Percentiles rank a stretch among this genome's conserved stretches.
Evolutionary conservation across 2,113 vertebrate genomes (phyloP).

Genomic region (Acanthochromis polyacanthus): DNA sequence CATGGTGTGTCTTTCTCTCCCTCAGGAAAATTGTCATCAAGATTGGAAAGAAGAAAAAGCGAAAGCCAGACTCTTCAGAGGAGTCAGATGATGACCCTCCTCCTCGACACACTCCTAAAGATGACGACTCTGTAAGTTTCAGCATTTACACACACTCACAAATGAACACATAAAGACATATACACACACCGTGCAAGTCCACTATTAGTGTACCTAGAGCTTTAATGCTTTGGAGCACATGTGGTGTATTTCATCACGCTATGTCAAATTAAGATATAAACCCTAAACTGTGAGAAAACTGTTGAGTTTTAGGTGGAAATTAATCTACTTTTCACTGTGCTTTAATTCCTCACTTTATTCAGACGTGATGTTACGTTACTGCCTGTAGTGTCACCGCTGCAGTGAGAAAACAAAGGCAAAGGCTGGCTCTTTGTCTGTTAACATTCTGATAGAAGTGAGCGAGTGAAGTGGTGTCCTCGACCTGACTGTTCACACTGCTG

Average conservation of each 20-base stretch:
- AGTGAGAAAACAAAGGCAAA: background rate
- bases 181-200: background rate
- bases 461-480: slow-evolving; percentile 21
- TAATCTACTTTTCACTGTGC: background rate
- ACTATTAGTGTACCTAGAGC: background rate
- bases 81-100: slow-evolving; percentile 91
- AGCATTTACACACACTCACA: background rate
- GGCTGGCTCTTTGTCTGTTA: background rate
- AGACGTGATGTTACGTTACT: background rate
- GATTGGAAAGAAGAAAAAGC: slow-evolving; percentile 96
- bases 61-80: slow-evolving; percentile 95
- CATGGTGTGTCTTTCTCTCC: slow-evolving; percentile 19
- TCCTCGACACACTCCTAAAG: slow-evolving; percentile 86
- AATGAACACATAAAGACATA: background rate
- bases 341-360: slow-evolving; percentile 11
- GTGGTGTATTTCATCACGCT: background rate
- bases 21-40: slow-evolving; percentile 97
- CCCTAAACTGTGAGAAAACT: background rate
- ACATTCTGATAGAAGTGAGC: background rate
- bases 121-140: slow-evolving; percentile 90
- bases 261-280: background rate
- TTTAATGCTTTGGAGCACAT: background rate
- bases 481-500: slow-evolving; percentile 41
- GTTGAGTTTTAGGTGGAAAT: background rate
- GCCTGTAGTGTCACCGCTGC: background rate